These are phyloP conservation scores for Probosciger aterrimus DNA, from an alignment of 2,113 vertebrate species.

Conservation along the genomic window DNA sequence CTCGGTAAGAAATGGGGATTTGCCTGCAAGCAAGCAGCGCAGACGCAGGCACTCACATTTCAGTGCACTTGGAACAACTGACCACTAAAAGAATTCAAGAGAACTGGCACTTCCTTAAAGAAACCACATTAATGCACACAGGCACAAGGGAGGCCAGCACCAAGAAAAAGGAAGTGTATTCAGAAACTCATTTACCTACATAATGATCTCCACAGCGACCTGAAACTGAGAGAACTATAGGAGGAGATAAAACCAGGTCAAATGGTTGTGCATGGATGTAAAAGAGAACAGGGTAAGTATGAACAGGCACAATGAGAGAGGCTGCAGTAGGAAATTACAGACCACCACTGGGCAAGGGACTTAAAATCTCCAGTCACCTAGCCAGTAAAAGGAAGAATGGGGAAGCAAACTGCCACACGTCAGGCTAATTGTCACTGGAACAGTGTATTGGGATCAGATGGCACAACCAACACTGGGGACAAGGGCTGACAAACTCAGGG, in stretches of 20 bases:
- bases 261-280: not conserved
- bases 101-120: not conserved
- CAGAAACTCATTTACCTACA: not conserved
- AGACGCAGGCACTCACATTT: not conserved
- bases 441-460: rapidly evolving
- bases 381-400: not conserved
- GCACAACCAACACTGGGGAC: not conserved
- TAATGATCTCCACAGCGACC: not conserved
- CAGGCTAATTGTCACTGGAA: not conserved
- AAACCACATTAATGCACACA: not conserved
- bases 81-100: not conserved
- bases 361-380: not conserved
- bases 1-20: not conserved
- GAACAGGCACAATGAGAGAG: not conserved
- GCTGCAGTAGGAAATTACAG: not conserved
- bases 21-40: not conserved
- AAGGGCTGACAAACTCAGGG: not conserved
- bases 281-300: rapidly evolving
- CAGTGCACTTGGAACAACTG: not conserved
- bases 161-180: not conserved
- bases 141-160: not conserved
- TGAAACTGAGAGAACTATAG: not conserved
- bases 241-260: not conserved
- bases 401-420: not conserved
- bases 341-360: not conserved